Percentiles rank a stretch among this genome's conserved stretches.
phyloP scores from a whole-genome alignment of 2,888 invertebrate species.

The Halocaridina rubra region DNA sequence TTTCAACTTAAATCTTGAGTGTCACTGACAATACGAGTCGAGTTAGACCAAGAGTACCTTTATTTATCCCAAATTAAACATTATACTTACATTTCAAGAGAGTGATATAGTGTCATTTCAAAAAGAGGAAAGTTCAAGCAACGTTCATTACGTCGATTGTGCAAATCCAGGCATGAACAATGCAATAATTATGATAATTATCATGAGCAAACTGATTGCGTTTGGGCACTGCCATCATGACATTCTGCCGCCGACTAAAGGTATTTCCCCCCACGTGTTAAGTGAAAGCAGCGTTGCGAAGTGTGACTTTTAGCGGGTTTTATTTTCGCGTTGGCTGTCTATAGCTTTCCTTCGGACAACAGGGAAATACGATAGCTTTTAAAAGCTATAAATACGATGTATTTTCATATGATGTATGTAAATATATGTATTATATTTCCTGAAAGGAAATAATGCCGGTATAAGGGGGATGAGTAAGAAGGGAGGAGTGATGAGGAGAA shows the following conservation, averaged over 20 bases:
- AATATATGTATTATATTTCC: not conserved
- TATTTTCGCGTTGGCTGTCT: slow-evolving; percentile 24
- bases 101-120: not conserved
- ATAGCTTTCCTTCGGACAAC: not conserved
- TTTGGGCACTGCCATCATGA: not conserved
- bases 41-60: not conserved
- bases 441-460: not conserved
- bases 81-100: not conserved
- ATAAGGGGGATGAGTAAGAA: not conserved
- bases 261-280: slow-evolving; percentile 53
- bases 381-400: not conserved
- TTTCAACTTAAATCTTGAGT: not conserved
- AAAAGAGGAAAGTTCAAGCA: not conserved
- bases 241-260: slow-evolving; percentile 33
- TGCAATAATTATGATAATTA: slow-evolving; percentile 42
- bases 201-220: no score
- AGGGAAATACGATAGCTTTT: not conserved
- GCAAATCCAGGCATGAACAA: slow-evolving; percentile 25
- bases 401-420: not conserved
- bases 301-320: not conserved
- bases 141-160: not conserved
- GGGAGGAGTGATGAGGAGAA: slow-evolving; percentile 12
- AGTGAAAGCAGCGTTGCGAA: slow-evolving; percentile 36
- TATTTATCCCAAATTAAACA: not conserved
- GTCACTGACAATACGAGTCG: not conserved